A percentile compares a stretch with the other conserved stretches of the same genome.
phyloP scores from a whole-genome alignment of 2,113 vertebrate genomes.

The Malurus melanocephalus region DNA sequence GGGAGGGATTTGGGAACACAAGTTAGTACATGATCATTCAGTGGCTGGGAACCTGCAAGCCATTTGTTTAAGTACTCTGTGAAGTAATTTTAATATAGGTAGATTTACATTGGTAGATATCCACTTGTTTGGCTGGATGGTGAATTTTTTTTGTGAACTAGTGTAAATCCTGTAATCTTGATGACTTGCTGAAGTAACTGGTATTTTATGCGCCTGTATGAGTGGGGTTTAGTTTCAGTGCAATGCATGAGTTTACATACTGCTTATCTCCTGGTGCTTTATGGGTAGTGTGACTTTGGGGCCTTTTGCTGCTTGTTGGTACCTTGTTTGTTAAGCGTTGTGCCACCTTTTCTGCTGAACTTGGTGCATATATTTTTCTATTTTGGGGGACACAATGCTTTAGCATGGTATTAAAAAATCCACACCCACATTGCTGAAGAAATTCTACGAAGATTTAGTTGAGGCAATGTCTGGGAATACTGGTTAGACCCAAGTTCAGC shows the following conservation, averaged over 20 bases:
- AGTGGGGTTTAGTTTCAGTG: neutral
- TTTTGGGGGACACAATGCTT: neutral
- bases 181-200: neutral
- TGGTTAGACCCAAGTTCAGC: neutral
- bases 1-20: neutral
- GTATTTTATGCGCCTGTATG: neutral
- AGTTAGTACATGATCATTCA: neutral
- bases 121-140: neutral
- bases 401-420: neutral
- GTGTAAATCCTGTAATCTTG: neutral
- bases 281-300: neutral
- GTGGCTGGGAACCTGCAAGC: neutral
- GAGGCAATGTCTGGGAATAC: neutral
- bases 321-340: neutral
- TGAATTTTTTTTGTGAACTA: neutral
- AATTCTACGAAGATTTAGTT: neutral
- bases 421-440: neutral
- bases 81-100: neutral
- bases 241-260: rapidly evolving
- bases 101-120: neutral
- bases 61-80: neutral
- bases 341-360: neutral
- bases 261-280: neutral
- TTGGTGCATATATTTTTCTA: rapidly evolving
- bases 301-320: neutral